These are phyloP conservation scores for Pseudomugil tenellus DNA, from an alignment of 2,797 vertebrate genomes.

Conservation along the genomic window DNA sequence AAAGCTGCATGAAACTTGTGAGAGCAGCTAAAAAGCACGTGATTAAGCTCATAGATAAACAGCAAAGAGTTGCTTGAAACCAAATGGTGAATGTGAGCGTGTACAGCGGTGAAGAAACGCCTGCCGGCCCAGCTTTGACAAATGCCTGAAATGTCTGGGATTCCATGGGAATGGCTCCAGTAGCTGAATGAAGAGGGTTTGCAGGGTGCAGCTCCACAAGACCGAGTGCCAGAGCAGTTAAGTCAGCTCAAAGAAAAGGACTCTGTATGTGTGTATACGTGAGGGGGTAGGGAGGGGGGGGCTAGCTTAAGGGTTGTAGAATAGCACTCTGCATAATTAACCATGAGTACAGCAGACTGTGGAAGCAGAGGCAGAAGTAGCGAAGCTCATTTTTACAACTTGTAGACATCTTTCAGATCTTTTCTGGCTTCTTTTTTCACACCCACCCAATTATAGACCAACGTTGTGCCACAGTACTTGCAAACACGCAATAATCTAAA, in stretches of 20 bases:
- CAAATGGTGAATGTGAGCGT: constrained; percentile 32
- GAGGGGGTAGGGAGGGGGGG: constrained; percentile 11
- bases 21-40: constrained; percentile 20
- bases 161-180: constrained; percentile 80
- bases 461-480: constrained; percentile 1
- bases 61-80: constrained; percentile 44
- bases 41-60: constrained; percentile 41
- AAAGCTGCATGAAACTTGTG: neutral
- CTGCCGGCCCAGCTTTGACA: constrained; percentile 75
- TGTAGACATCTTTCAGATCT: constrained; percentile 39
- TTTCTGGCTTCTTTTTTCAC: constrained; percentile 9
- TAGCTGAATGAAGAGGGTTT: constrained; percentile 68
- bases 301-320: constrained; percentile 47
- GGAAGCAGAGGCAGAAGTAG: constrained; percentile 3
- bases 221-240: constrained; percentile 74
- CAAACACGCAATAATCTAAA: neutral
- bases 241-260: constrained; percentile 70
- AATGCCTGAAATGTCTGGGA: constrained; percentile 82
- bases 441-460: constrained; percentile 4
- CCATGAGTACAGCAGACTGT: constrained; percentile 29
- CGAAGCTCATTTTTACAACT: constrained; percentile 26
- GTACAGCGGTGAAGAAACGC: constrained; percentile 64
- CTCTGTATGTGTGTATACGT: constrained; percentile 30
- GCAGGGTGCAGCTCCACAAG: constrained; percentile 70
- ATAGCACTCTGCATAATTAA: constrained; percentile 29